Evolutionary conservation across 2,113 vertebrate genomes (phyloP).

Genomic region (Crotalus horridus): DNA sequence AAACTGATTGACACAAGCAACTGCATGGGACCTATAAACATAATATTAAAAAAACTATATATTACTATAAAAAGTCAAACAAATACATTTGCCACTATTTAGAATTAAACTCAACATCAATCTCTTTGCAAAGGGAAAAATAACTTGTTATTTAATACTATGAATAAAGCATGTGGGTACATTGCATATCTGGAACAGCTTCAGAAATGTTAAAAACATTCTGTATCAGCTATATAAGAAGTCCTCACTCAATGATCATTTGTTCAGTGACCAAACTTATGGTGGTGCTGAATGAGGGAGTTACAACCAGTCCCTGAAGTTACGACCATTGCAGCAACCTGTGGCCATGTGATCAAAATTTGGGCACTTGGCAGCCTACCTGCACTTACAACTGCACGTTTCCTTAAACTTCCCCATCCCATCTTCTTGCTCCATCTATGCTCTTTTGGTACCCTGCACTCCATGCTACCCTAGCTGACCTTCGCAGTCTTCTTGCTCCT

Average conservation of each 20-base stretch:
- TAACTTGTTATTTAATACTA: neutral
- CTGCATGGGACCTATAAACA: slow-evolving; percentile 87
- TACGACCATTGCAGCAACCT: neutral
- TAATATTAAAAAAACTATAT: neutral
- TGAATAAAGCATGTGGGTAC: neutral
- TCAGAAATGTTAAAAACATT: neutral
- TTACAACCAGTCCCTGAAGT: neutral
- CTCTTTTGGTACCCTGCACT: neutral
- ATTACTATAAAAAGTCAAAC: neutral
- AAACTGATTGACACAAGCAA: slow-evolving; percentile 97
- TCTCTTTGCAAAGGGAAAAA: neutral
- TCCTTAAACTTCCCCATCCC: neutral
- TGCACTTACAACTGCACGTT: neutral
- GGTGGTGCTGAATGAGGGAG: neutral
- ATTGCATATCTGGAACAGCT: neutral
- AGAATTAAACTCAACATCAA: neutral
- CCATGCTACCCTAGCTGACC: neutral
- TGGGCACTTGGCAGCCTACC: neutral
- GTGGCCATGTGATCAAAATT: neutral
- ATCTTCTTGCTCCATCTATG: neutral
- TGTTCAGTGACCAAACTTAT: neutral
- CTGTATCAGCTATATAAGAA: neutral
- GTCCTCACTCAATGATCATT: neutral
- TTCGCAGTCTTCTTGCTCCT: neutral
- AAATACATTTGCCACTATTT: neutral